Evolutionary conservation across 2,797 vertebrate genomes (phyloP), one percentile per base, ranked within the genome.

Genomic region (Etheostoma nigrum): DNA sequence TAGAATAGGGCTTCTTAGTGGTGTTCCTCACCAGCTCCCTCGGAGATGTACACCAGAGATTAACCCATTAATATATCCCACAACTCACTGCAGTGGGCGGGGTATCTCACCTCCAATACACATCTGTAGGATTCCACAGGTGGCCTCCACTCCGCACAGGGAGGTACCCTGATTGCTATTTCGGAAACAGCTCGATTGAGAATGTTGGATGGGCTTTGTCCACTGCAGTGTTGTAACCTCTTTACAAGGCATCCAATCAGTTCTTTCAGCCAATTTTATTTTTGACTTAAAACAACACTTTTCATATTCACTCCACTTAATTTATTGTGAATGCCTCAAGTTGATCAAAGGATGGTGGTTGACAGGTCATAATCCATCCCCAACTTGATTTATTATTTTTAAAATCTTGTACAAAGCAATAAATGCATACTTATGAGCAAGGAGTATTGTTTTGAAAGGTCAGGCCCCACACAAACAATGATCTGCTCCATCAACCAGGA

Each of bases 11-110:
- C 92, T 90, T 91, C 80, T 76, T 91, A 89, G 79, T 86, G 78
- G 86, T 69, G 82, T 92, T 94, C 90, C 87, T 92, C 85, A 88
- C 84, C 68, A 84, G 83, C 87, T 95, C 81, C 88, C 91, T 92
- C 51, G 12, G 88, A 92, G 93, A 91, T 91, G 91, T 88, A 87
- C 86, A 93, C 90, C 85, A 87, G 88, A 95, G 92, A 95, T 95
- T 95, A 94, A 95, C 96, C 95, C 91, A 95, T 96, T 97, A 96
- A 96, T 96, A 95, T 89, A 93, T 94, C 94, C 90, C 89, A 93
- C 91, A 89, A 93, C 91, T 95, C 94, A 89, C 83, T 73, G 70
- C 75, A 90, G 73, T 65, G 65, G 71, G 33, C 13, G 58, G 76
- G 44, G 74, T 25, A 78, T 76, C 62, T 78, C 54, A 59, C 49